Base-by-base conservation (phyloP, 2,888 invertebrate genomes). In the Malthinus seriepunctatus region DNA sequence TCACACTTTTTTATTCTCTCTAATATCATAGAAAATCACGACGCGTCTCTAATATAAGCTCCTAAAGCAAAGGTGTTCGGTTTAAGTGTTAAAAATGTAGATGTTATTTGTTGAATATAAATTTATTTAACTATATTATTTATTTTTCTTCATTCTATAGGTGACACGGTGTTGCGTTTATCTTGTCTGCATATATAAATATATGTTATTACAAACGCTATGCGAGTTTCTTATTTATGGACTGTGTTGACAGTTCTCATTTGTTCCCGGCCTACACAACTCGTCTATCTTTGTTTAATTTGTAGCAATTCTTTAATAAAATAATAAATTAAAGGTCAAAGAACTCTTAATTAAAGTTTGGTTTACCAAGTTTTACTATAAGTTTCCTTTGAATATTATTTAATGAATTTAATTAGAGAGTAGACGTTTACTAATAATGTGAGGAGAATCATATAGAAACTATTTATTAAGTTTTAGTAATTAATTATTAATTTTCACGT, bases 181-280 rank as follows among this genome's bases (percentile, higher is more conserved):
- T 69, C 71, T 73, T 72, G 69, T 70, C 67, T 71, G 68, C 67
- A 69, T 71, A 69, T 74, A 75, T 76, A 76, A 76, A 76, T 76
- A 76, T 75, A 75, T 76, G 75, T 75, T 77, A 76, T 76, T 76
- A 75, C 73, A 73, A 73, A 72, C 70, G 61, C 71, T 70, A 71
- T 71, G 71, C 70, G 69, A 72, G 73, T 72, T 74, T 74, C 73
- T 76, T 78, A 78, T 78, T 78, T 78, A 78, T 77, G 78, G 76
- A 76, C 74, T 75, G 75, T 75, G 76, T 78, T 79, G 79, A 79
- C 79, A 76, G 72, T 74, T 76, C 76, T 76, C 78, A 77, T 78
- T 78, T 77, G 78, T 78, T 74, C 75, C 60, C 75, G 70, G 73
- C 76, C 76, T 75, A 76, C 76, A 77, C 77, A 76, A 63, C 72